Percentiles rank a stretch among this genome's conserved stretches.
phyloP scores from a whole-genome alignment of 92 coral and sea anemone genomes.

The Phenganax marumi region DNA sequence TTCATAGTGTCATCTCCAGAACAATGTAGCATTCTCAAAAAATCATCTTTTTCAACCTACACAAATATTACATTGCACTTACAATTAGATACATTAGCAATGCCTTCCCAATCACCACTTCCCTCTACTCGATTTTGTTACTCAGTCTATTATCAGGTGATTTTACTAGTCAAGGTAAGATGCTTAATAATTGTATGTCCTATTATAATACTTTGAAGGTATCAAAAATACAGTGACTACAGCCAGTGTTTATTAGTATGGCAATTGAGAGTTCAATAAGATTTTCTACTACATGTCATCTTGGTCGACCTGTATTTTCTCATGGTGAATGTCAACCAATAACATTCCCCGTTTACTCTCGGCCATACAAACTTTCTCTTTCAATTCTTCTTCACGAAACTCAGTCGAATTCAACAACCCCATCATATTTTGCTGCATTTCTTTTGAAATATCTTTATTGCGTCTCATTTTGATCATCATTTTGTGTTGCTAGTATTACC shows the following conservation, averaged over 20 bases:
- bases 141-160: no score
- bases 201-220: background rate
- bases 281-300: no score
- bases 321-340: slow-evolving; percentile 22
- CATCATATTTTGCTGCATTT: background rate
- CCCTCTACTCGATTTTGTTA: no score
- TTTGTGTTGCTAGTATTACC: background rate
- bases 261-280: no score
- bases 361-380: slow-evolving; percentile 1
- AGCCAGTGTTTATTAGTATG: background rate
- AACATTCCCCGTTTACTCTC: slow-evolving; percentile 17
- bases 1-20: slow-evolving; percentile 70
- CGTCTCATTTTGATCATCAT: background rate
- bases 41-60: slow-evolving; percentile 75
- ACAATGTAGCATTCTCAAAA: slow-evolving; percentile 63
- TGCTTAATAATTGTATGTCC: no score
- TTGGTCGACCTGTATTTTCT: slow-evolving; percentile 30
- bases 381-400: background rate
- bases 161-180: no score
- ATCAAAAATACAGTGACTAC: background rate
- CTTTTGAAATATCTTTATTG: background rate
- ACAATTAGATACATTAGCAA: background rate
- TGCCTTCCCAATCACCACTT: no score
- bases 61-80: background rate
- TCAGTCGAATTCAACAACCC: background rate